phyloP scores from a whole-genome alignment of 2,113 vertebrate species.

The Porphyrio hochstetteri region DNA sequence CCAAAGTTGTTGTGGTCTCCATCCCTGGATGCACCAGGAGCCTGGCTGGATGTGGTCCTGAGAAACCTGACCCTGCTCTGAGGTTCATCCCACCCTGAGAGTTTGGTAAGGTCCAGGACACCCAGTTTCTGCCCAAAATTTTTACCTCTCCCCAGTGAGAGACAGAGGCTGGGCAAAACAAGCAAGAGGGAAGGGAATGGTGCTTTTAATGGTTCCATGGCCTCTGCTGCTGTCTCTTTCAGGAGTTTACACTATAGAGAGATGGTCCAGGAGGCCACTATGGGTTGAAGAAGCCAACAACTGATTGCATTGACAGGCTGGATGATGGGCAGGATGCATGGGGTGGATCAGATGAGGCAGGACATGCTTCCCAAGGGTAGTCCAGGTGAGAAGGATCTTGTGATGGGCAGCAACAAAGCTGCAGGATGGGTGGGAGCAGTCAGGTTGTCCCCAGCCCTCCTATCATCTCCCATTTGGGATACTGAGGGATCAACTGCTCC shows the following conservation, averaged over 20 bases:
- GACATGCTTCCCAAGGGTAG: not conserved
- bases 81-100: not conserved
- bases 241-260: accelerated
- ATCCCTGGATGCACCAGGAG: not conserved
- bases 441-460: not conserved
- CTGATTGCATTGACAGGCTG: not conserved
- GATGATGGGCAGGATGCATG: accelerated
- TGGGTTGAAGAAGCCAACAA: not conserved
- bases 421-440: not conserved
- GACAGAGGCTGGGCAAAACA: not conserved
- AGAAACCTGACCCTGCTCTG: no score
- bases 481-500: no score
- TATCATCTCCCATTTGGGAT: not conserved
- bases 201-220: no score
- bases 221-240: not conserved
- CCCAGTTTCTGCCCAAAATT: not conserved
- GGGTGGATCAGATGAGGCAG: not conserved
- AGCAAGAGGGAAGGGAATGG: not conserved
- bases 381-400: not conserved
- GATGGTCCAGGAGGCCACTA: not conserved
- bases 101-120: not conserved
- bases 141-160: not conserved
- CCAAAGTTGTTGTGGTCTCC: not conserved
- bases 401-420: not conserved
- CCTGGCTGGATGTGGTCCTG: not conserved